Evolutionary conservation across 2,113 vertebrate species (phyloP), one percentile per base, ranked within the genome.

Genomic region (Dryoscopus gambensis): DNA sequence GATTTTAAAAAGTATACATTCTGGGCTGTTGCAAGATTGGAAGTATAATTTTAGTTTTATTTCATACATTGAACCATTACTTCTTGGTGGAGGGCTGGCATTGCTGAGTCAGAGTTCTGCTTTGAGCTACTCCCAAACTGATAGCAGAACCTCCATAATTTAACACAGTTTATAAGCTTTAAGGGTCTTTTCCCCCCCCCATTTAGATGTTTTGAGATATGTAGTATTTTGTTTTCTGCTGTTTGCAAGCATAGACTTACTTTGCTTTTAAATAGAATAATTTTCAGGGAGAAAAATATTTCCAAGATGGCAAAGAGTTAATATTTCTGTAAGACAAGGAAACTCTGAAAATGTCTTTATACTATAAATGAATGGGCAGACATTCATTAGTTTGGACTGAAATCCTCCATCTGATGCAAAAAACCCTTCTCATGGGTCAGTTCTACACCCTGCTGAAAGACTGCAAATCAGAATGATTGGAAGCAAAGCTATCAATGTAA

Each of bases 391-490:
- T 63, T 37, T 2, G 11, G 37, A 40, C 49, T 76, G 93, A 89
- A 93, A 91, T 49, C 30, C 57, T 65, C 19, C 77, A 53, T 87
- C 62, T 82, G 77, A 93, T 76, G n/a, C 60, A 76, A 89, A 89
- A 87, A 25, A 1, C 31, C 31, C 81, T 87, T 46, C 15, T 82
- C 80, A 62, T 53, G 63, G 89, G 89, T 91, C 94, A 93, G 65
- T 70, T 84, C 82, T 87, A 65, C 23, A 73, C 39, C 62, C 44
- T 89, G 20, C 84, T 82, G 53, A 71, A 71, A 56, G 65, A 60
- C 71, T 90, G 57, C 82, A 84, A 91, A 91, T 95, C 30, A 10
- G 81, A 87, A 75, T 79, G 87, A 85, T 39, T 93, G 81, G 81
- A 69, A 94, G 53, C 70, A 60, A 91, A 79, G 81, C 65, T 76